A percentile compares a stretch with the other conserved stretches of the same genome.
Conservation (phyloP, 92 coral and sea anemone genomes). For the Heliopora coerulea region DNA sequence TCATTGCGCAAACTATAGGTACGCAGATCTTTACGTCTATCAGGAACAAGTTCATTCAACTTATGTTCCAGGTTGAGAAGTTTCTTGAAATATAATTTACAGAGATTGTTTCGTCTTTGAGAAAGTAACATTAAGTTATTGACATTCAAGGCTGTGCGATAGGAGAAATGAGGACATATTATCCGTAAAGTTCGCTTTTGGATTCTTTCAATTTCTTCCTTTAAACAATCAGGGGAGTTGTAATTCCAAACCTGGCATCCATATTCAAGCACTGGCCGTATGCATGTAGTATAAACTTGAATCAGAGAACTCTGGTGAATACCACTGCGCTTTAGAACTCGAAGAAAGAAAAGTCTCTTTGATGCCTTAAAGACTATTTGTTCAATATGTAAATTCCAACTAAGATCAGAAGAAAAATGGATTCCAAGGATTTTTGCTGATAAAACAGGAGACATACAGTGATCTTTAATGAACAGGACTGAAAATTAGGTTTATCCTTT, state of each 20-base stretch:
- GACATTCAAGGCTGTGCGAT: background rate
- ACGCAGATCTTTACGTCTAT: too few relatives aligned
- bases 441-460: constrained; percentile 12
- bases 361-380: constrained; percentile 22
- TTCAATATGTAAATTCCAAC: constrained; percentile 35
- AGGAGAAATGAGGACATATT: background rate
- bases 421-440: constrained; percentile 17
- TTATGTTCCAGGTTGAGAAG: background rate
- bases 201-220: too few relatives aligned
- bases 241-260: too few relatives aligned
- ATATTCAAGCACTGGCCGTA: constrained; percentile 33
- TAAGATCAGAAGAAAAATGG: constrained; percentile 26
- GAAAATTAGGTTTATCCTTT: too few relatives aligned
- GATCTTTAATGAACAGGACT: constrained; percentile 15
- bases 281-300: too few relatives aligned
- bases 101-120: background rate
- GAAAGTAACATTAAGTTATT: background rate
- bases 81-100: background rate
- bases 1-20: background rate
- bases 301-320: too few relatives aligned
- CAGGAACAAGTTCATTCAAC: too few relatives aligned
- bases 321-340: too few relatives aligned
- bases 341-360: constrained; percentile 26
- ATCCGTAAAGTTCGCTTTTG: too few relatives aligned
- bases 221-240: too few relatives aligned